Evolutionary conservation across 2,888 invertebrate genomes (phyloP), one percentile per base, ranked within the genome.

Genomic region (Sphaeridia pumilis): DNA sequence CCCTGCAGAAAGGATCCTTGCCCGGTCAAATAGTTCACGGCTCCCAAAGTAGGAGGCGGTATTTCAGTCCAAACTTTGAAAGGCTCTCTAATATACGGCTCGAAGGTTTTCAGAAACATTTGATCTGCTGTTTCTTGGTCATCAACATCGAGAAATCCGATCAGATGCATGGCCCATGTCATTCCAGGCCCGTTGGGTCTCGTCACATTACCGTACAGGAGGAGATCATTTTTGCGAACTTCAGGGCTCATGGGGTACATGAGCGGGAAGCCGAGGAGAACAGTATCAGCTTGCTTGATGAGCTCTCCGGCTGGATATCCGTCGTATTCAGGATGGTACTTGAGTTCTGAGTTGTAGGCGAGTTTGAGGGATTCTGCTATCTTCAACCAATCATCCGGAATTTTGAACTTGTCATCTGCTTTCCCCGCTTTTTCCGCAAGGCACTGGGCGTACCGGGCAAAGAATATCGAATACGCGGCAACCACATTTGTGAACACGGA

Each of bases 91-190:
- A 68, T 65, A 56, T 72, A 66, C 27, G 58, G 68, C 4, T 59
- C 44, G 28, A 67, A 67, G 49, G 69, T 69, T 52, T 63, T 66
- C 25, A 63, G 56, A 58, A 73, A 71, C 3, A 68, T 48, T 5
- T 54, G 44, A 12, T 65, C 66, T 5, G 72, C 72, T 54, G 65
- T 66, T 2, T 56, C 61, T 5, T 57, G 22, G 3, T 72, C 66
- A 17, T 62, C 66, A 2, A 72, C 47, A 54, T 72, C 70, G 43
- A 73, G 56, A 66, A 69, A 70, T 17, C 70, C 70, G 47, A 72
- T 67, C n/a, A 70, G 60, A 58, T 69, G 72, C 69, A 73, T 72
- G 7, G 69, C 66, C 73, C 73, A 73, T 0, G 73, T 72, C 72
- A 72, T 73, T 1, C 72, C 72, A 2, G 73, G 72, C 2, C 72